Percentiles rank a stretch among this genome's conserved stretches.
These are phyloP conservation scores for Sebastes taczanowskii DNA, from an alignment of 2,797 vertebrate species.

Conservation along the genomic window DNA sequence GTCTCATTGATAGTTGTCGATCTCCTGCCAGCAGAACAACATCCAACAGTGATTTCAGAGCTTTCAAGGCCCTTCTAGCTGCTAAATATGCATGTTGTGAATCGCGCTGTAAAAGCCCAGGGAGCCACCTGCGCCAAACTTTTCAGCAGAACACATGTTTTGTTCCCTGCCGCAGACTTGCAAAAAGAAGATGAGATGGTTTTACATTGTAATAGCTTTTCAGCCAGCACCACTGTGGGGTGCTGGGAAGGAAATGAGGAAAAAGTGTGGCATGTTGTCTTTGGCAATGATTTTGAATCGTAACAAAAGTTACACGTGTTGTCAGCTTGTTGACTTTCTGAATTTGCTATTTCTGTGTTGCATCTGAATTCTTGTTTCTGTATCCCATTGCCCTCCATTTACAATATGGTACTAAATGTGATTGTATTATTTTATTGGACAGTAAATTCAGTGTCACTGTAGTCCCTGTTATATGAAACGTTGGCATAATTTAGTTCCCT, in stretches of 20 bases:
- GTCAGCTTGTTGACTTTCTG: slow-evolving; percentile 22
- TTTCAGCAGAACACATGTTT: slow-evolving; percentile 55
- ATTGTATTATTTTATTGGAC: slow-evolving; percentile 24
- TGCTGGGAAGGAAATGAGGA: slow-evolving; percentile 28
- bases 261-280: slow-evolving; percentile 18
- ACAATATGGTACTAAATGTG: slow-evolving; percentile 7
- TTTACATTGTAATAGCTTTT: slow-evolving; percentile 53
- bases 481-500: not conserved
- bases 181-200: slow-evolving; percentile 46
- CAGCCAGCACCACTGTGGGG: slow-evolving; percentile 34
- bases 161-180: slow-evolving; percentile 41
- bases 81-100: slow-evolving; percentile 47
- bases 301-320: not conserved
- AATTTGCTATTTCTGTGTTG: slow-evolving; percentile 21
- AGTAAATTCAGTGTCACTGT: slow-evolving; percentile 11
- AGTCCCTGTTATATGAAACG: not conserved
- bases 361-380: slow-evolving; percentile 12
- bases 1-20: slow-evolving; percentile 51
- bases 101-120: slow-evolving; percentile 35
- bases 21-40: slow-evolving; percentile 55
- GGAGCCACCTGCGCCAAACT: slow-evolving; percentile 21
- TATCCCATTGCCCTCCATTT: slow-evolving; percentile 2
- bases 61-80: slow-evolving; percentile 39
- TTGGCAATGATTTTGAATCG: slow-evolving; percentile 21
- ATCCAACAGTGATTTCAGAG: slow-evolving; percentile 52